Evolutionary conservation across 1,140 invertebrate species (phyloP).

Genomic region (Rhysida immarginata): DNA sequence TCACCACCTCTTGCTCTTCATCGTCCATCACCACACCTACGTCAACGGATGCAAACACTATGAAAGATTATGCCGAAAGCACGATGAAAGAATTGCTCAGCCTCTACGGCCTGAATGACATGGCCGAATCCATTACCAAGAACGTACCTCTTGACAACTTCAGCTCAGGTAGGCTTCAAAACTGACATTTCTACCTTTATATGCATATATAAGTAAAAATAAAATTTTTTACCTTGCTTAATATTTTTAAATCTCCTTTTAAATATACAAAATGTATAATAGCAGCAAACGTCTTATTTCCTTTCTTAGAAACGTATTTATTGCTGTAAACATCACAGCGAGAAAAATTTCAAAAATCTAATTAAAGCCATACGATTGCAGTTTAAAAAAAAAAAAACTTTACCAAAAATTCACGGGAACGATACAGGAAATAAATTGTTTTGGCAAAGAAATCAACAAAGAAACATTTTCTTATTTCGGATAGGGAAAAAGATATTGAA

Average conservation of each 20-base stretch:
- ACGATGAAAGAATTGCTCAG: conserved; percentile 57
- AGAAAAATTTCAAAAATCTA: too few species aligned
- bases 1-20: not conserved
- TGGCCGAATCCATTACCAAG: conserved; percentile 32
- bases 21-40: conserved; percentile 1
- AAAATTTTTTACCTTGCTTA: not conserved
- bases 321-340: too few species aligned
- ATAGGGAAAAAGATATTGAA: too few species aligned
- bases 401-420: too few species aligned
- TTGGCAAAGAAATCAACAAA: too few species aligned
- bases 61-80: conserved; percentile 53
- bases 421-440: too few species aligned
- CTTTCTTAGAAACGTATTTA: too few species aligned
- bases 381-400: too few species aligned
- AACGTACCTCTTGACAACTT: conserved; percentile 33
- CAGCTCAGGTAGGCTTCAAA: conserved; percentile 30
- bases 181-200: conserved; percentile 3
- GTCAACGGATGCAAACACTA: conserved; percentile 27
- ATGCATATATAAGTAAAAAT: conserved; percentile 1
- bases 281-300: too few species aligned
- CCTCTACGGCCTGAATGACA: conserved; percentile 45
- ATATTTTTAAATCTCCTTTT: conserved; percentile 5
- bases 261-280: too few species aligned
- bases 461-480: too few species aligned
- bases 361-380: too few species aligned